Conservation (phyloP, 2,888 invertebrate species). For the Pegoplata infirma region DNA sequence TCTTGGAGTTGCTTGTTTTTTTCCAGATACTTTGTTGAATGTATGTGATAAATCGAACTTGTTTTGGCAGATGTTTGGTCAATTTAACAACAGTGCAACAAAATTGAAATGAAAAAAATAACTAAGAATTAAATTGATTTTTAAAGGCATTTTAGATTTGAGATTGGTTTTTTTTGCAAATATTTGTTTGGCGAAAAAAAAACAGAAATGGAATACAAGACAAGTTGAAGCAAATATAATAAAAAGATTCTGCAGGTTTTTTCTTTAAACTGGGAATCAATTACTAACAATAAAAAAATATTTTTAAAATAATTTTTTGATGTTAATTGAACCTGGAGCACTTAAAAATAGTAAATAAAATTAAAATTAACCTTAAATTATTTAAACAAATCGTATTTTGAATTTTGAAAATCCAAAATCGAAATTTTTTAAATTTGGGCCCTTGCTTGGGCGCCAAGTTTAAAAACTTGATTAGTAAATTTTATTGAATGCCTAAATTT, state of each 20-base stretch:
- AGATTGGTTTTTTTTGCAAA: constrained; percentile 17
- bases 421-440: too few relatives aligned
- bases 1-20: constrained; percentile 17
- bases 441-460: too few relatives aligned
- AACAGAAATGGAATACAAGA: not conserved
- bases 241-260: not conserved
- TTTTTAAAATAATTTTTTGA: too few relatives aligned
- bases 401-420: too few relatives aligned
- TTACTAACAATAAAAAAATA: too few relatives aligned
- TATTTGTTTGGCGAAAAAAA: too few relatives aligned
- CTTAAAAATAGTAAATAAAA: too few relatives aligned
- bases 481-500: too few relatives aligned
- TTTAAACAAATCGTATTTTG: too few relatives aligned
- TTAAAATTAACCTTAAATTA: too few relatives aligned
- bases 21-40: constrained; percentile 19
- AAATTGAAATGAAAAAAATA: not conserved
- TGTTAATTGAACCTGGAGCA: too few relatives aligned
- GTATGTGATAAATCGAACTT: constrained; percentile 58
- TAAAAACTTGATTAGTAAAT: too few relatives aligned
- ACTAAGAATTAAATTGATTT: constrained; percentile 51
- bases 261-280: not conserved
- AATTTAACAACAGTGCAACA: constrained; percentile 18
- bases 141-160: constrained; percentile 47
- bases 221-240: not conserved
- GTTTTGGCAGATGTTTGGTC: constrained; percentile 62